A percentile compares a stretch with the other conserved stretches of the same genome.
phyloP scores from a whole-genome alignment of 2,888 invertebrate genomes.

The Biston betularia region DNA sequence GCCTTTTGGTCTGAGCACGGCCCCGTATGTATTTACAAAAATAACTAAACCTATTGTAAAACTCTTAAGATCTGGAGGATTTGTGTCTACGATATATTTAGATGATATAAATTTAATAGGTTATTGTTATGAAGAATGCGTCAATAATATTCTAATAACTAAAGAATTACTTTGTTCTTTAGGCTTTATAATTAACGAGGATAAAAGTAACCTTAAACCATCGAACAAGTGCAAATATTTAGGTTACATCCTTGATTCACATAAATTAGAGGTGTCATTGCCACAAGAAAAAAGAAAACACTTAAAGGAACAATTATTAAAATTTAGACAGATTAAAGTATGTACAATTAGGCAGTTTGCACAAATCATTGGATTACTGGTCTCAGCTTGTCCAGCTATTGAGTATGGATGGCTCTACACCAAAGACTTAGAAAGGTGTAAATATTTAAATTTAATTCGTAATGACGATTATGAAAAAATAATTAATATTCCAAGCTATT shows the following conservation, averaged over 20 bases:
- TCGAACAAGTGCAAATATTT: constrained; percentile 35
- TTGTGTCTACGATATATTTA: constrained; percentile 38
- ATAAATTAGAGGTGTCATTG: constrained; percentile 23
- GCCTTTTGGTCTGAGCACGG: constrained; percentile 33
- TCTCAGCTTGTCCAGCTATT: constrained; percentile 33
- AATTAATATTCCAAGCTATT: constrained; percentile 16
- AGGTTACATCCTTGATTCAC: constrained; percentile 36
- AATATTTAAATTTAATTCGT: constrained; percentile 32
- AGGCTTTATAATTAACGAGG: constrained; percentile 39
- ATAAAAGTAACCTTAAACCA: constrained; percentile 39
- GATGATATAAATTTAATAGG: constrained; percentile 37
- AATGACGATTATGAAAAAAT: constrained; percentile 10
- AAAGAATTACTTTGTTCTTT: constrained; percentile 18
- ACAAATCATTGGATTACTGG: constrained; percentile 42
- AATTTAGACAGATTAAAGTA: constrained; percentile 19
- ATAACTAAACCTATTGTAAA: constrained; percentile 33
- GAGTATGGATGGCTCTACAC: constrained; percentile 54
- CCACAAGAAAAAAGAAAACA: constrained; percentile 35
- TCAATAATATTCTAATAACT: neutral
- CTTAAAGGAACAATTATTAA: constrained; percentile 23
- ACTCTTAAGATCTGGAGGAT: constrained; percentile 26
- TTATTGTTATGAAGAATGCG: constrained; percentile 5
- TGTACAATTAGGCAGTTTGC: constrained; percentile 45
- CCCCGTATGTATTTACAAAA: constrained; percentile 35
- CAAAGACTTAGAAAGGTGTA: constrained; percentile 45